phyloP scores from a whole-genome alignment of 2,113 vertebrate genomes.

The Aepyceros melampus region DNA sequence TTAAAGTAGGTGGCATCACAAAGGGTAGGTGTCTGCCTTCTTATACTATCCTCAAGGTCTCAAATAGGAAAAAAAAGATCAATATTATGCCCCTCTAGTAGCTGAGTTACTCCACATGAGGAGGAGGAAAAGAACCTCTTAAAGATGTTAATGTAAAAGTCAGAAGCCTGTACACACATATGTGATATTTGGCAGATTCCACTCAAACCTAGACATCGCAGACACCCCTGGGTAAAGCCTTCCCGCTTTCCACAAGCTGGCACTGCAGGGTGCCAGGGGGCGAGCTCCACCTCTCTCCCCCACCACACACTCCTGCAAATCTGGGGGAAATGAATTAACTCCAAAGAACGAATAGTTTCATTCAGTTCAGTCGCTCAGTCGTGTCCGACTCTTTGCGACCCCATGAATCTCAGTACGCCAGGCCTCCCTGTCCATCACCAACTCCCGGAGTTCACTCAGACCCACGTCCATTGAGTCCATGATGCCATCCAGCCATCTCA shows the following conservation, averaged over 20 bases:
- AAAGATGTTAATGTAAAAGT: not conserved
- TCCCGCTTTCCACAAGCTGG: constrained; percentile 10
- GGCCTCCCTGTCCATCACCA: too few species aligned
- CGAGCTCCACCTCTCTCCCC: not conserved
- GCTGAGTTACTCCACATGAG: not conserved
- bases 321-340: not conserved
- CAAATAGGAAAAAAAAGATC: not conserved
- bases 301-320: not conserved
- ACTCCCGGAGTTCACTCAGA: too few species aligned
- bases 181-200: not conserved
- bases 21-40: not conserved
- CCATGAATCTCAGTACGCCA: too few species aligned
- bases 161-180: not conserved
- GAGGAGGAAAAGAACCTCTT: not conserved
- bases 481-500: too few species aligned
- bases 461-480: too few species aligned
- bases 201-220: not conserved
- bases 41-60: not conserved
- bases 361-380: too few species aligned
- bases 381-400: too few species aligned
- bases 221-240: not conserved
- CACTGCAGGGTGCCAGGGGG: not conserved
- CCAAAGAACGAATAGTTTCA: not conserved
- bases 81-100: not conserved
- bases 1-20: not conserved